A percentile compares a stretch with the other conserved stretches of the same genome.
These are phyloP conservation scores for Lithophane socia DNA, from an alignment of 2,888 invertebrate species.

Conservation along the genomic window DNA sequence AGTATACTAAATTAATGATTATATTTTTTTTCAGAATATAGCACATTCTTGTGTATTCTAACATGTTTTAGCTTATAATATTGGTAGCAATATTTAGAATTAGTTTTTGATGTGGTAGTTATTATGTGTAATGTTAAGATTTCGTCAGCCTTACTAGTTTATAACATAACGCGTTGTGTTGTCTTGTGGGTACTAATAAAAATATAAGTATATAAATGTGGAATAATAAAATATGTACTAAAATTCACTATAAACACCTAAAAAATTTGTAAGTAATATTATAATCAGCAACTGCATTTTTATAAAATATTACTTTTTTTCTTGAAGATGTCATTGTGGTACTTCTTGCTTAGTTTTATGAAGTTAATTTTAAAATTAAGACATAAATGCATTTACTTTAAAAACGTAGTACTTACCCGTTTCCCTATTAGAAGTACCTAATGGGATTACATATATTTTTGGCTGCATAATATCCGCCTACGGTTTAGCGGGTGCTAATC, in stretches of 20 bases:
- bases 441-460: conserved; percentile 32
- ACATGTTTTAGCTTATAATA: conserved; percentile 32
- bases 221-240: conserved; percentile 1
- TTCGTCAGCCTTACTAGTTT: conserved; percentile 63
- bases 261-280: conserved; percentile 4
- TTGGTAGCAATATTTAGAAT: conserved; percentile 50
- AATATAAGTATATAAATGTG: conserved; percentile 20
- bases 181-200: conserved; percentile 37
- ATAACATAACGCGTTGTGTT: conserved; percentile 44
- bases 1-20: conserved; percentile 34
- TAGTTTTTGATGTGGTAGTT: conserved; percentile 41
- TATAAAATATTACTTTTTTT: neutral
- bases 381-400: conserved; percentile 57
- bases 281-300: conserved; percentile 11
- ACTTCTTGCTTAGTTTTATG: conserved; percentile 19
- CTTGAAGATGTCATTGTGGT: neutral
- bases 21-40: conserved; percentile 12
- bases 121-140: conserved; percentile 34
- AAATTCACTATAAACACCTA: neutral
- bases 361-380: conserved; percentile 37
- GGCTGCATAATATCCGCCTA: conserved; percentile 62
- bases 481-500: conserved; percentile 61
- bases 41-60: conserved; percentile 20
- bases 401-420: conserved; percentile 43
- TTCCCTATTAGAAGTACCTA: conserved; percentile 11